Base-by-base conservation (phyloP, 64 coral and sea anemone genomes). In the Catalaphyllia jardinei region DNA sequence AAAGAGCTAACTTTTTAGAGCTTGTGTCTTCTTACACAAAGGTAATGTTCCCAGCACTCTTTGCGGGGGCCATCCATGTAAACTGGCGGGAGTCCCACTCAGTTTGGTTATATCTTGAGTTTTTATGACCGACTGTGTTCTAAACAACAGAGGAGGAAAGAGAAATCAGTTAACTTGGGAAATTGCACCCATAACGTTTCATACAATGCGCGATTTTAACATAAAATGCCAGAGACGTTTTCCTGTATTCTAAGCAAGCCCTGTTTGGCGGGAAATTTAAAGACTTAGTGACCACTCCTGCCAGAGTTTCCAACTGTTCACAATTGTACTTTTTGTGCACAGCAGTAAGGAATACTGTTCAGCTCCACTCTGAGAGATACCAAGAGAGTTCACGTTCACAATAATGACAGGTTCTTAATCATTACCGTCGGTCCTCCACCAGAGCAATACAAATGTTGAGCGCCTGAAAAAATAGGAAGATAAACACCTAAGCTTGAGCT, bases 361-460 rank as follows among this genome's bases (percentile, higher is more conserved):
- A 39, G 38, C 38, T 39, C 38, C 6, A 46, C 42, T 46, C 42
- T 46, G 7, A 46, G 42, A 46, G 42, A 46, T 46, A 8, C 42
- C 3, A 46, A 46, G 42, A 46, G 42, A 46, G 42, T 8, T 46
- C 7, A 7, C 42, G 4, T 46, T 0, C 42, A 46, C 4, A 8
- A 7, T 46, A 46, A 46, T 46, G 42, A 39, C 4, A 7, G 42
- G 7, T 46, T 5, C 42, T 46, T 46, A 50, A 76, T 28, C 4
- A 50, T 77, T 31, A 92, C 90, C 90, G 72, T 79, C 25, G 60
- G 75, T 13, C 79, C 60, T 25, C 90, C 90, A 18, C 90, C 90
- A 33, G 90, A 86, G 52, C 90, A 92, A 38, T 75, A 86, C 11
- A 86, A 11, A 49, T 51, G 19, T 5, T 49, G 20, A 6, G 90